Base-by-base conservation (phyloP, 2,113 vertebrate species). In the Pelodiscus sinensis region DNA sequence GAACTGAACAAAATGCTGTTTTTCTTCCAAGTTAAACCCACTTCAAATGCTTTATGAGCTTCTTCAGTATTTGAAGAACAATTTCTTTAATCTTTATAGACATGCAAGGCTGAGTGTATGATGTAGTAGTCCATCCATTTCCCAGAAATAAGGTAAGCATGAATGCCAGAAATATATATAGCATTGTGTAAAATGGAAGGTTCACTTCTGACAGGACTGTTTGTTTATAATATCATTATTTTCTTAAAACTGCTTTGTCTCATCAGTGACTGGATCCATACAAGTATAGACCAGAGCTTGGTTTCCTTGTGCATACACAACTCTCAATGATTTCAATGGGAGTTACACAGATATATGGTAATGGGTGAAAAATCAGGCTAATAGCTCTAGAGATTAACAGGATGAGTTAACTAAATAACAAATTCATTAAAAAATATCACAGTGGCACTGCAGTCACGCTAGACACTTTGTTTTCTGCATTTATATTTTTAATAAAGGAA, bases 71-170 rank as follows among this genome's bases (percentile, higher is more conserved):
- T 87, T 86, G 85, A 94, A 94, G 58, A 92, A 82, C 62, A 89
- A 87, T 87, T 86, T 62, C 84, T 96, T 95, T 95, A 93, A 93
- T 91, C 91, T 93, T 92, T 68, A 55, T 68, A 92, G 88, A 81
- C 83, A 90, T 92, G 84, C 73, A 50, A 0, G 1, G 54, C 79
- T 80, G 86, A 52, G 88, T 95, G 89, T 44, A 44, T 44, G 44
- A 44, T 44, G 44, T 44, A 44, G 44, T 89, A 84, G 82, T 95
- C 92, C 85, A 65, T 77, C 54, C 52, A 25, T 88, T 88, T 95
- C 85, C 44, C n/a, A 55, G 82, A 87, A 85, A 56, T 87, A 60
- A 2, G 22, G 35, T 81, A 82, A 89, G 38, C 27, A 56, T 79
- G 88, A 82, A 0, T 52, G 50, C 35, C 35, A 73, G 86, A 92